Evolutionary conservation across 1,140 invertebrate species (phyloP), one percentile per base, ranked within the genome.

Genomic region (Microplitis mediator): DNA sequence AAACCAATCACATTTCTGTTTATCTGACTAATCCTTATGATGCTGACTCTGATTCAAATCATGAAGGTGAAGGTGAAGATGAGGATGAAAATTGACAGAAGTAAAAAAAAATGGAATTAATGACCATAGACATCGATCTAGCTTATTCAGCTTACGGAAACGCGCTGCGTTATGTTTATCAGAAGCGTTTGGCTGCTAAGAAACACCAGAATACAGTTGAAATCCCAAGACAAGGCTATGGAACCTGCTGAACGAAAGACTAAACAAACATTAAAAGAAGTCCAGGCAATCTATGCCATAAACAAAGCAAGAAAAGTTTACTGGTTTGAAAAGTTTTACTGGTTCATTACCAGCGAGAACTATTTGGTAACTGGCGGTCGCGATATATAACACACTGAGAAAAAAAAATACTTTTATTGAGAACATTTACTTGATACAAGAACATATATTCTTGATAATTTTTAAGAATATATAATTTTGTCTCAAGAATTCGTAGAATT

Each of bases 271-370:
- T 86, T 99, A 9, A 99, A 99, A 85, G 96, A 99, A 85, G 95
- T 97, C 0, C 93, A 95, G 78, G 92, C 94, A 3, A 97, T 97
- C 77, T 95, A 95, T 67, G 97, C 91, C 78, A 99, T 99, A 73
- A 95, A 93, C 75, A 98, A 98, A 87, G 93, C 94, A 11, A 89
- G 97, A 61, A 98, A 98, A 87, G 92, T 92, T 0, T 95, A 93
- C 85, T 98, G 98, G 97, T 99, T 99, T 90, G 98, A 99, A 88
- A 99, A 99, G 84, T 99, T 99, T 86, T 95, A 94, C 81, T 99
- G 98, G 98, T 99, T 99, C 85, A 97, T 99, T 75, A 97, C 94
- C 36, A 98, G 97, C 0, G 98, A 99, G 87, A 98, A 99, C 88
- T 99, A 96, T 88, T 85, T 78, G 88, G 91, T 99, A 51, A 95